A percentile compares a stretch with the other conserved stretches of the same genome.
phyloP scores from a whole-genome alignment of 1,140 invertebrate genomes.

The Aphidius gifuensis region DNA sequence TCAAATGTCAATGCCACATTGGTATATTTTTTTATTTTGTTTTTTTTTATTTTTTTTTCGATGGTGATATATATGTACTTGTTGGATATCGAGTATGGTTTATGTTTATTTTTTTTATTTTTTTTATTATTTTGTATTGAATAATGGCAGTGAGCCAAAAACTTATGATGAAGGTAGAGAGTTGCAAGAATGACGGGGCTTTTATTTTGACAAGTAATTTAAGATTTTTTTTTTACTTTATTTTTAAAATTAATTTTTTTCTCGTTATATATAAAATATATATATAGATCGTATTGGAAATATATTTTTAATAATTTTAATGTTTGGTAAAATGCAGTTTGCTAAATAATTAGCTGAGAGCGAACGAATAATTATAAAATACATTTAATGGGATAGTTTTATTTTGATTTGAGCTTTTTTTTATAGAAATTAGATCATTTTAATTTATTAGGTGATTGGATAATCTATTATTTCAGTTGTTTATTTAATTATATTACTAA shows the following conservation, averaged over 20 bases:
- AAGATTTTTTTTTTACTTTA: too few species aligned
- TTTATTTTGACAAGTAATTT: not conserved
- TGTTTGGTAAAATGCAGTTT: too few species aligned
- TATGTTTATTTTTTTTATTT: not conserved
- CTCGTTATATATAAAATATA: too few species aligned
- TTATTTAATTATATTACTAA: too few species aligned
- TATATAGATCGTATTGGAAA: slow-evolving; percentile 1
- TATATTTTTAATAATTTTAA: not conserved
- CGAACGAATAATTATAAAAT: slow-evolving; percentile 18
- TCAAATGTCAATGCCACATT: too few species aligned
- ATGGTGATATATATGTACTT: not conserved
- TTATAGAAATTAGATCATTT: not conserved
- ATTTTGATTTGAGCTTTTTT: not conserved
- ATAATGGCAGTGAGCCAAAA: slow-evolving; percentile 16
- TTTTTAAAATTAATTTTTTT: too few species aligned
- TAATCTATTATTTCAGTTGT: not conserved
- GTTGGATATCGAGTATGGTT: not conserved
- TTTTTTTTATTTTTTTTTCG: not conserved
- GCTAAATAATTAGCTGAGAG: slow-evolving; percentile 11
- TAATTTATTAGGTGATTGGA: not conserved
- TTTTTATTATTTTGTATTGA: not conserved
- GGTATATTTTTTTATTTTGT: too few species aligned
- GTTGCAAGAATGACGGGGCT: slow-evolving; percentile 9
- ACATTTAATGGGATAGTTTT: not conserved
- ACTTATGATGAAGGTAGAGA: slow-evolving; percentile 10